Conservation (phyloP, 2,797 vertebrate species). For the Graptemys geographica region DNA sequence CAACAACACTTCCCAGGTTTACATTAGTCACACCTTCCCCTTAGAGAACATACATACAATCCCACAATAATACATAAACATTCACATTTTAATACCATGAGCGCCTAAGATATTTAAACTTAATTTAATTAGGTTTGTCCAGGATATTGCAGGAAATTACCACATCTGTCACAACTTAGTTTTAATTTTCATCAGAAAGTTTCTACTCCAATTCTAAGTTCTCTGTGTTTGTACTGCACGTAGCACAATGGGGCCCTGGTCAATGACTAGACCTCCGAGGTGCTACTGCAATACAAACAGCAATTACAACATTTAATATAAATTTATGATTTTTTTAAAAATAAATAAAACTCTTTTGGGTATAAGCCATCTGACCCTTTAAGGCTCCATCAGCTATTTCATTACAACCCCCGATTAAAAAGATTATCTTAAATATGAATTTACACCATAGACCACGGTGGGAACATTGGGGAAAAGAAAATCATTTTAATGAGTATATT, state of each 20-base stretch:
- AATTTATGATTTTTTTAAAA: not conserved
- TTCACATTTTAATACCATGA: not conserved
- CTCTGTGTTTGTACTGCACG: not conserved
- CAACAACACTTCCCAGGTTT: not conserved
- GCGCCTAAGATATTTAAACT: not conserved
- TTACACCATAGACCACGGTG: not conserved
- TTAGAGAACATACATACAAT: not conserved
- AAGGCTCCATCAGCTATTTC: fast-evolving
- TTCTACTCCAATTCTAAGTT: slow-evolving; percentile 36
- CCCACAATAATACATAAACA: not conserved
- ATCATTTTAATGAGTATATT: not conserved
- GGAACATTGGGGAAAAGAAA: not conserved
- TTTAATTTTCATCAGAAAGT: slow-evolving; percentile 47
- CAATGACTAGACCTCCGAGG: not conserved
- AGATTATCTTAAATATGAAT: not conserved
- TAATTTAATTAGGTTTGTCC: not conserved
- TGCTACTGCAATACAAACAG: not conserved
- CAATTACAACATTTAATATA: not conserved
- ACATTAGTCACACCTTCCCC: not conserved
- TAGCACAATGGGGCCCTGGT: not conserved
- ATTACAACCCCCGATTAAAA: not conserved
- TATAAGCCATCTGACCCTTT: not conserved
- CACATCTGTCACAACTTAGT: not conserved
- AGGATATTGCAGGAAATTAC: not conserved
- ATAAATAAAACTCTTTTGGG: not conserved